Conservation (phyloP, 2,113 vertebrate species). For the Reinhardtius hippoglossoides region DNA sequence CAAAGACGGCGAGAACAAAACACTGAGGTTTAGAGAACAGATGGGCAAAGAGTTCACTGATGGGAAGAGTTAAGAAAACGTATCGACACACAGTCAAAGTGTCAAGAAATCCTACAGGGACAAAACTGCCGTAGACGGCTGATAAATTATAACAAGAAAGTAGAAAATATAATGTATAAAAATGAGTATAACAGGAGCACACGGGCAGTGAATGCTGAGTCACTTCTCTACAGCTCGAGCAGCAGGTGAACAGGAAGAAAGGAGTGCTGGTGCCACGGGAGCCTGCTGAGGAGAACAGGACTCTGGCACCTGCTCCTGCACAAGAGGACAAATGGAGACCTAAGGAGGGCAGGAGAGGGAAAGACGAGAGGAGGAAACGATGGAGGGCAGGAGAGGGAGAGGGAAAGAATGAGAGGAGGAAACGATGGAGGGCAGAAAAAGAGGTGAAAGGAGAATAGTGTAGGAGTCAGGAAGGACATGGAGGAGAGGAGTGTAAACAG, state of each 20-base stretch:
- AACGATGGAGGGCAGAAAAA: background rate
- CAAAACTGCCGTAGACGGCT: background rate
- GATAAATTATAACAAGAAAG: background rate
- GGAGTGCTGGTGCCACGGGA: slow-evolving; percentile 50
- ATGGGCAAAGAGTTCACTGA: slow-evolving; percentile 20
- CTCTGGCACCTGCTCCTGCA: slow-evolving; percentile 57
- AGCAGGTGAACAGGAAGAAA: slow-evolving; percentile 55
- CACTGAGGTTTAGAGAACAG: slow-evolving; percentile 33
- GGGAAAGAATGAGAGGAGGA: too few species aligned
- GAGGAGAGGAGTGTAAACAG: background rate
- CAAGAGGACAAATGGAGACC: slow-evolving; percentile 1
- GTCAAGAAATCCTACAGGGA: background rate
- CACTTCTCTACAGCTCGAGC: slow-evolving; percentile 51
- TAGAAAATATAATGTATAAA: background rate
- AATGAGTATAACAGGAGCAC: background rate
- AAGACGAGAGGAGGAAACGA: background rate
- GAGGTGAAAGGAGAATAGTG: background rate
- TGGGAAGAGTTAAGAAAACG: background rate
- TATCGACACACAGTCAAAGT: background rate
- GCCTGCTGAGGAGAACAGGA: slow-evolving; percentile 52
- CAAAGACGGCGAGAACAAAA: slow-evolving; percentile 24
- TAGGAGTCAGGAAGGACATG: background rate
- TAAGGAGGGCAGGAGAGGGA: background rate
- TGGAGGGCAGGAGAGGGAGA: too few species aligned
- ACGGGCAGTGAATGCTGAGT: slow-evolving; percentile 62